Evolutionary conservation across 2,113 vertebrate species (phyloP).

Genomic region (Sturnira hondurensis): DNA sequence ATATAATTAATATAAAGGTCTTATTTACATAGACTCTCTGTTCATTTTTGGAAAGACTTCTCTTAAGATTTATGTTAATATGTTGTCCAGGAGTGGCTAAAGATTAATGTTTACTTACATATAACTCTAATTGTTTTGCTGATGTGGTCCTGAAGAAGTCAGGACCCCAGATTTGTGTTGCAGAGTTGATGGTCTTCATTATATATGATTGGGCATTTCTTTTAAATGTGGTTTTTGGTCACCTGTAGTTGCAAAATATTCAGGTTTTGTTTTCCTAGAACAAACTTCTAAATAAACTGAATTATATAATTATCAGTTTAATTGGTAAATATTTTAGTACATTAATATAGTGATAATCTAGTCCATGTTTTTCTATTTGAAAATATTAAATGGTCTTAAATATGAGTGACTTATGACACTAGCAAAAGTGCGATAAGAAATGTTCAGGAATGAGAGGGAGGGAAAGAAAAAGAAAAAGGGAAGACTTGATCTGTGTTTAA

Average conservation of each 20-base stretch:
- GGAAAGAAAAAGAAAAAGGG: not conserved
- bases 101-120: not conserved
- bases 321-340: not conserved
- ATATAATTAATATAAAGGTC: not conserved
- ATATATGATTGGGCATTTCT: fast-evolving
- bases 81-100: not conserved
- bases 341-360: not conserved
- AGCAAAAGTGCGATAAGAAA: not conserved
- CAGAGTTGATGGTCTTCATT: not conserved
- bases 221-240: not conserved
- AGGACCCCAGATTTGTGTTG: not conserved
- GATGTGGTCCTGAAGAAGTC: not conserved
- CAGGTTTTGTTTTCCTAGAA: not conserved
- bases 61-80: not conserved
- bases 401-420: not conserved
- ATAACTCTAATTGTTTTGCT: not conserved
- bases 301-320: not conserved
- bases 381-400: not conserved
- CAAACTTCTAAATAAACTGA: not conserved
- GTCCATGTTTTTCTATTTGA: not conserved
- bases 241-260: not conserved
- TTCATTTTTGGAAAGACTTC: not conserved
- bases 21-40: not conserved
- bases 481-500: not conserved
- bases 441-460: not conserved